phyloP scores from a whole-genome alignment of 1,140 invertebrate genomes.

The Drosophila prosaltans region DNA sequence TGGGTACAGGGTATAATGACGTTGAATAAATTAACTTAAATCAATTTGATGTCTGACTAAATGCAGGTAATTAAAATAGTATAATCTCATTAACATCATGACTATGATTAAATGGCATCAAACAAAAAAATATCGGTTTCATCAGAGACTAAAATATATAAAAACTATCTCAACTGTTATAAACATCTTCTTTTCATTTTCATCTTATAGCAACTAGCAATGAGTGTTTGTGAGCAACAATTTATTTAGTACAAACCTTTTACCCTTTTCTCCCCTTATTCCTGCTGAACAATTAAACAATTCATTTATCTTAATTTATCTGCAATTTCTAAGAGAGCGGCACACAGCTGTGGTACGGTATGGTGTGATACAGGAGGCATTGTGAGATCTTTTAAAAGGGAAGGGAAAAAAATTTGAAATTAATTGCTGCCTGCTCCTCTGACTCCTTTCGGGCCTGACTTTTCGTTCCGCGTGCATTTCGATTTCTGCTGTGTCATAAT shows the following conservation, averaged over 20 bases:
- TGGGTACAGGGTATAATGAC: too few species aligned
- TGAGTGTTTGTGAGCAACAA: too few species aligned
- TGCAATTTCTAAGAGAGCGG: slow-evolving; percentile 61
- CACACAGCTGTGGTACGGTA: slow-evolving; percentile 39
- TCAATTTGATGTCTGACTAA: slow-evolving; percentile 46
- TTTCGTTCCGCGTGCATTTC: slow-evolving; percentile 31
- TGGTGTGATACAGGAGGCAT: slow-evolving; percentile 11
- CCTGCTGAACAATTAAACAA: slow-evolving; percentile 70
- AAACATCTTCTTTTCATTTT: too few species aligned
- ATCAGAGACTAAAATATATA: too few species aligned
- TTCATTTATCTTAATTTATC: slow-evolving; percentile 81
- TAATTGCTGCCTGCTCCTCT: slow-evolving; percentile 64
- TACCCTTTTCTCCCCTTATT: not conserved
- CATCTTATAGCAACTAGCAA: too few species aligned
- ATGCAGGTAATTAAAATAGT: slow-evolving; percentile 55
- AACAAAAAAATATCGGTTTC: not conserved
- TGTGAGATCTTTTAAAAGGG: slow-evolving; percentile 27
- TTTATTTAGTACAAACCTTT: not conserved
- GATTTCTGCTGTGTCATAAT: slow-evolving; percentile 78
- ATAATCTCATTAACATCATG: slow-evolving; percentile 22
- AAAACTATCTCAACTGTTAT: too few species aligned
- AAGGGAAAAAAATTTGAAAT: slow-evolving; percentile 73
- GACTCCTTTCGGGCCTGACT: slow-evolving; percentile 23
- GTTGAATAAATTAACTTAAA: slow-evolving; percentile 49
- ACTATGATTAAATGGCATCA: not conserved